Conservation (phyloP, 2,888 invertebrate genomes). For the Myathropa florea region DNA sequence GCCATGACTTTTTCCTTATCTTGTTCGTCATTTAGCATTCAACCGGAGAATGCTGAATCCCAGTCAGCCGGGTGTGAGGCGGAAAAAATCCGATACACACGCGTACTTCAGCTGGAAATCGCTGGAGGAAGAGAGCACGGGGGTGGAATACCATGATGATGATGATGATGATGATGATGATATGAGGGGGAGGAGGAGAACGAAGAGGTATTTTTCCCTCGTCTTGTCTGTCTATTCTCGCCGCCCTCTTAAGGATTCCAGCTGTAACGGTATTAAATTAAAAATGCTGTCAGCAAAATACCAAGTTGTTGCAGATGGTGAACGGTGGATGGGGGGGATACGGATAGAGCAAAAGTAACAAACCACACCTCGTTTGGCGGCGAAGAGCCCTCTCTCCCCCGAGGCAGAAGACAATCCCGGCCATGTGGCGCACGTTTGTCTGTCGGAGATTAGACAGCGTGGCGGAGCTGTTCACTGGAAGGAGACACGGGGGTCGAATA, state of each 20-base stretch:
- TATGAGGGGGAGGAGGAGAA: neutral
- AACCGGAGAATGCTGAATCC: neutral
- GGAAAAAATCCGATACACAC: slow-evolving; percentile 46
- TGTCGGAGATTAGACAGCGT: slow-evolving; percentile 55
- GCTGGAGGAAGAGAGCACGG: neutral
- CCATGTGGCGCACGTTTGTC: slow-evolving; percentile 61
- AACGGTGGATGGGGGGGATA: neutral
- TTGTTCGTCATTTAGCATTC: slow-evolving; percentile 50
- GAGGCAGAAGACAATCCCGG: neutral
- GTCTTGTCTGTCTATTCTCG: slow-evolving; percentile 45
- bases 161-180: neutral
- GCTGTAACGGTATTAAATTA: slow-evolving; percentile 58
- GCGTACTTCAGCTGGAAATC: slow-evolving; percentile 5
- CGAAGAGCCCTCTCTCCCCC: neutral
- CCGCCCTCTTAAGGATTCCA: slow-evolving; percentile 37
- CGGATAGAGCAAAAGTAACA: slow-evolving; percentile 13
- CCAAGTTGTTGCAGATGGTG: slow-evolving; percentile 6
- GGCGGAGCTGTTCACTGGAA: slow-evolving; percentile 31
- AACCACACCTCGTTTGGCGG: slow-evolving; percentile 51
- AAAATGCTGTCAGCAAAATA: slow-evolving; percentile 61
- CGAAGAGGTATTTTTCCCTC: slow-evolving; percentile 13
- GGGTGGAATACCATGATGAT: neutral
- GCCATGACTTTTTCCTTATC: slow-evolving; percentile 65
- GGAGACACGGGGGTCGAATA: neutral
- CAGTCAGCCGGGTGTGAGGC: neutral